Evolutionary conservation across 2,888 invertebrate species (phyloP).

Genomic region (Hydriomena furcata): DNA sequence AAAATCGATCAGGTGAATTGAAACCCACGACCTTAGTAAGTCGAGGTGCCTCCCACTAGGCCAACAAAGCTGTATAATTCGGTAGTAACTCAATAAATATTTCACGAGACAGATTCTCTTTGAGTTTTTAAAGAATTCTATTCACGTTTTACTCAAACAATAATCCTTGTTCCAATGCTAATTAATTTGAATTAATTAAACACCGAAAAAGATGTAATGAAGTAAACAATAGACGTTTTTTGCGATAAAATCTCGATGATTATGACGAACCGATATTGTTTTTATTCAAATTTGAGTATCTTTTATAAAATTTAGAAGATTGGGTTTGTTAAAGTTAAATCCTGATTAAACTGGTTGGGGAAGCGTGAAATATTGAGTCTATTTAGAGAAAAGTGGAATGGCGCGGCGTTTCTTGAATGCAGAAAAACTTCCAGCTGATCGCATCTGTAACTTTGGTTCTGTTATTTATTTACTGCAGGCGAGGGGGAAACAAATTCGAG

Average conservation of each 20-base stretch:
- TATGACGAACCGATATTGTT: conserved; percentile 39
- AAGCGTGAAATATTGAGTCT: conserved; percentile 17
- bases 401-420: conserved; percentile 21
- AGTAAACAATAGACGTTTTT: conserved; percentile 54
- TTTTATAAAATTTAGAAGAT: conserved; percentile 7
- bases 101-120: conserved; percentile 44
- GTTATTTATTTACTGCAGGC: conserved; percentile 45
- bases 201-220: conserved; percentile 57
- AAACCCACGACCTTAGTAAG: too few relatives aligned
- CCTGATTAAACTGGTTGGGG: conserved; percentile 9
- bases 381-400: conserved; percentile 14
- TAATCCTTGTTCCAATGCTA: conserved; percentile 76
- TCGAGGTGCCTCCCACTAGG: too few relatives aligned
- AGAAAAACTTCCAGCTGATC: conserved; percentile 45
- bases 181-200: conserved; percentile 72
- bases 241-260: conserved; percentile 41
- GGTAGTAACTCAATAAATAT: conserved; percentile 39
- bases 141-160: conserved; percentile 63
- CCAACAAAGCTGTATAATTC: too few relatives aligned
- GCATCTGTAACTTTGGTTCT: conserved; percentile 50
- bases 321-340: conserved; percentile 11
- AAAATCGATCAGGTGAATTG: too few relatives aligned
- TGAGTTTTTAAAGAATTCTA: conserved; percentile 57
- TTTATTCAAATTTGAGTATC: conserved; percentile 21
- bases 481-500: conserved; percentile 40